Evolutionary conservation across 2,888 invertebrate species (phyloP).

Genomic region (Patella pellucida): DNA sequence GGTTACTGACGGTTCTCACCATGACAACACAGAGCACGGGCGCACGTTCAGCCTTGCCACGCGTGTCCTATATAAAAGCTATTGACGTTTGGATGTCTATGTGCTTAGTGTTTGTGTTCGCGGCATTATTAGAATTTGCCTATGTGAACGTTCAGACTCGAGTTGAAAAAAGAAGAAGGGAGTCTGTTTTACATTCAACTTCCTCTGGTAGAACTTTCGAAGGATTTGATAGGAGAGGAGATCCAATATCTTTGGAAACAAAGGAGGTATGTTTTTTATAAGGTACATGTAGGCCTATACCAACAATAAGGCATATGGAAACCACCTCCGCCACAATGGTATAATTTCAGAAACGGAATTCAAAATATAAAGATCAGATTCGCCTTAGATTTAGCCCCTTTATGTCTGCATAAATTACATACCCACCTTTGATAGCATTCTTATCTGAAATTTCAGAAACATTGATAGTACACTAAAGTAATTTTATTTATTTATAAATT

Average conservation of each 20-base stretch:
- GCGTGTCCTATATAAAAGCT: conserved; percentile 39
- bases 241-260: not conserved
- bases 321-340: no score
- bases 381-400: no score
- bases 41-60: conserved; percentile 32
- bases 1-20: conserved; percentile 39
- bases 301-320: no score
- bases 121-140: conserved; percentile 31
- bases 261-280: not conserved
- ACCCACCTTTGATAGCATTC: no score
- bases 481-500: no score
- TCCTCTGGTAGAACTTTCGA: not conserved
- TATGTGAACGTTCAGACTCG: conserved; percentile 30
- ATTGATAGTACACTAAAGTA: no score
- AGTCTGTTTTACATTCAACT: conserved; percentile 13
- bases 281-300: not conserved
- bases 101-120: conserved; percentile 31
- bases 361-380: no score
- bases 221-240: not conserved
- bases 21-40: conserved; percentile 42
- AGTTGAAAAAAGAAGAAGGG: conserved; percentile 18
- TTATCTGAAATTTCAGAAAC: no score
- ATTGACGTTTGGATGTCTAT: conserved; percentile 31
- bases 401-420: no score
- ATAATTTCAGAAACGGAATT: no score